phyloP scores from a whole-genome alignment of 2,888 invertebrate species.

The Xylophagus ater region DNA sequence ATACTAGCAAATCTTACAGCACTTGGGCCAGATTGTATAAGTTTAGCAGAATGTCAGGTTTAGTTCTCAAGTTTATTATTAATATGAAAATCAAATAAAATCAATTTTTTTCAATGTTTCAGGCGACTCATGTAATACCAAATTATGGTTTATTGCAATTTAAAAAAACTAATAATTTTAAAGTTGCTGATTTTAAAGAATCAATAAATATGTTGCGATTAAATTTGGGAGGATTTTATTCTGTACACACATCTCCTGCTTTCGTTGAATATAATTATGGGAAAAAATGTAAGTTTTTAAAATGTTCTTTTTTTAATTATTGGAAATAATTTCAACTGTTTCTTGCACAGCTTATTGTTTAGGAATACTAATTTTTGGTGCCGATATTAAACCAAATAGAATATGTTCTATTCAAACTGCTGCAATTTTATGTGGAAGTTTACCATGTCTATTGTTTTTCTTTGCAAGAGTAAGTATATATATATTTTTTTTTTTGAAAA shows the following conservation, averaged over 20 bases:
- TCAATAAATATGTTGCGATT: conserved; percentile 48
- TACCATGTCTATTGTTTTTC: conserved; percentile 52
- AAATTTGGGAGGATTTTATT: conserved; percentile 48
- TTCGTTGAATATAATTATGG: too few relatives aligned
- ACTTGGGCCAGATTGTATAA: conserved; percentile 36
- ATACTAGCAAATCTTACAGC: conserved; percentile 32
- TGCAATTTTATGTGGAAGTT: conserved; percentile 44
- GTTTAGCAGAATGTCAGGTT: conserved; percentile 34
- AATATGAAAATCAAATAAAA: background rate
- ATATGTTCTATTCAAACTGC: conserved; percentile 33
- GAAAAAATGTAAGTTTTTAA: too few relatives aligned
- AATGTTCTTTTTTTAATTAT: conserved; percentile 1
- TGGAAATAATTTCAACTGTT: background rate
- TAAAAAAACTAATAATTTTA: conserved; percentile 25
- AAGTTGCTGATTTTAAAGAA: conserved; percentile 27
- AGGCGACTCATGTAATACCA: conserved; percentile 31
- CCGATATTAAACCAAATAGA: conserved; percentile 24
- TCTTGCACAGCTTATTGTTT: conserved; percentile 24
- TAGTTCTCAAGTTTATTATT: background rate
- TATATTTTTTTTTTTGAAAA: background rate
- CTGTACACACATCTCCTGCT: too few relatives aligned
- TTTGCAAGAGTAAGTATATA: conserved; percentile 49
- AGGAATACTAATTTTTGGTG: conserved; percentile 32
- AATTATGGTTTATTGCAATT: conserved; percentile 33
- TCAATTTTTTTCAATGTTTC: background rate